phyloP scores from a whole-genome alignment of 1,140 invertebrate species.

The Conus ventricosus region DNA sequence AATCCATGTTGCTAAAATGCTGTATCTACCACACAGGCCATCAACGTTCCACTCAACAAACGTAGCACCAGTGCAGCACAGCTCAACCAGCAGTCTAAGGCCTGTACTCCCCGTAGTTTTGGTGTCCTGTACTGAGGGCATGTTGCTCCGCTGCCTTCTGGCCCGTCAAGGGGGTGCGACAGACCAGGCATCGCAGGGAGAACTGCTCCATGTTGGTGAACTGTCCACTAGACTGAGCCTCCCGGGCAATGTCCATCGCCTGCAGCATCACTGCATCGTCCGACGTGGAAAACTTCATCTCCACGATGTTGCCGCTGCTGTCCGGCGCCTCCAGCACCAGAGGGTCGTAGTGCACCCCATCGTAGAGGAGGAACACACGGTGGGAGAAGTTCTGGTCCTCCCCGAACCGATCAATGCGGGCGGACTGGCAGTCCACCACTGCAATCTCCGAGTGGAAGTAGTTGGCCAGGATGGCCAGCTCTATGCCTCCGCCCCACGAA shows the following conservation, averaged over 20 bases:
- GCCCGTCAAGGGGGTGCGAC: constrained; percentile 84
- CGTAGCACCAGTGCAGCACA: no score
- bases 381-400: constrained; percentile 91
- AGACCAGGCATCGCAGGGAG: constrained; percentile 87
- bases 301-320: constrained; percentile 40
- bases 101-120: constrained; percentile 86
- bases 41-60: no score
- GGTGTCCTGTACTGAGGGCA: constrained; percentile 89
- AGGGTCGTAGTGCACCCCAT: constrained; percentile 97
- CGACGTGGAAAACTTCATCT: constrained; percentile 85
- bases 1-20: neutral
- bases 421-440: constrained; percentile 93
- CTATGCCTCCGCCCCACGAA: constrained; percentile 96
- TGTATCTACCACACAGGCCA: no score
- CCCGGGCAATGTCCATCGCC: constrained; percentile 88
- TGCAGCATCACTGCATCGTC: constrained; percentile 84
- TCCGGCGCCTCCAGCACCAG: constrained; percentile 86
- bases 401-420: constrained; percentile 93
- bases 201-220: constrained; percentile 94
- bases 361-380: constrained; percentile 93
- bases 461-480: constrained; percentile 90
- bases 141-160: constrained; percentile 88
- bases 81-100: constrained; percentile 17
- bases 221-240: constrained; percentile 90
- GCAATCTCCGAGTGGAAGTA: constrained; percentile 94